phyloP scores from a whole-genome alignment of 2,113 vertebrate genomes.

The Ranitomeya imitator region DNA sequence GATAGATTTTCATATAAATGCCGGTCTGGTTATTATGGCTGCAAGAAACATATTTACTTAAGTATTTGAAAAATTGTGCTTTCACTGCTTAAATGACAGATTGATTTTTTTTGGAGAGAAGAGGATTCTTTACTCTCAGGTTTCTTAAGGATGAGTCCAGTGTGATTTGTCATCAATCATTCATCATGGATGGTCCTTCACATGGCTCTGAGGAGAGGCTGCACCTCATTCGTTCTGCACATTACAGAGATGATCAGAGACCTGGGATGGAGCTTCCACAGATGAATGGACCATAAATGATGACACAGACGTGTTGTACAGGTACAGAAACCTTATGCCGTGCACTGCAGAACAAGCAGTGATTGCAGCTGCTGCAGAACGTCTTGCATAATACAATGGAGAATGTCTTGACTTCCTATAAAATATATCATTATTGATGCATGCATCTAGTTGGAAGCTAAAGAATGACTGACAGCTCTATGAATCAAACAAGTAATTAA shows the following conservation, averaged over 20 bases:
- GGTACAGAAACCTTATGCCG: neutral
- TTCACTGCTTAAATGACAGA: conserved; percentile 60
- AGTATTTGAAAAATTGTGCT: conserved; percentile 61
- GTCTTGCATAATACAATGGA: neutral
- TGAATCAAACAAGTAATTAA: conserved; percentile 26
- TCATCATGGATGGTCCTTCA: conserved; percentile 56
- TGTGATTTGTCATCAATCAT: conserved; percentile 63
- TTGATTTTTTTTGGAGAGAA: conserved; percentile 35
- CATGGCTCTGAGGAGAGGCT: conserved; percentile 23
- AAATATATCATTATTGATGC: neutral
- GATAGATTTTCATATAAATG: no score
- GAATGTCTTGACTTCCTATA: neutral
- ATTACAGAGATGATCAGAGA: conserved; percentile 10
- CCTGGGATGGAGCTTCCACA: neutral
- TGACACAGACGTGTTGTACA: neutral
- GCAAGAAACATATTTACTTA: conserved; percentile 51
- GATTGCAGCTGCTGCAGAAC: neutral
- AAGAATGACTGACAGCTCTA: neutral
- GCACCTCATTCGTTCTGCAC: conserved; percentile 45
- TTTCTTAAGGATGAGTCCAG: conserved; percentile 60
- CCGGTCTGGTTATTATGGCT: no score
- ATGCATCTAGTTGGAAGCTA: neutral
- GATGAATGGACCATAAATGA: neutral
- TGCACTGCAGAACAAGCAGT: neutral
- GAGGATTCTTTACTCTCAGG: conserved; percentile 58